These are phyloP conservation scores for Gari tellinella DNA, from an alignment of 2,888 invertebrate species.

Conservation along the genomic window DNA sequence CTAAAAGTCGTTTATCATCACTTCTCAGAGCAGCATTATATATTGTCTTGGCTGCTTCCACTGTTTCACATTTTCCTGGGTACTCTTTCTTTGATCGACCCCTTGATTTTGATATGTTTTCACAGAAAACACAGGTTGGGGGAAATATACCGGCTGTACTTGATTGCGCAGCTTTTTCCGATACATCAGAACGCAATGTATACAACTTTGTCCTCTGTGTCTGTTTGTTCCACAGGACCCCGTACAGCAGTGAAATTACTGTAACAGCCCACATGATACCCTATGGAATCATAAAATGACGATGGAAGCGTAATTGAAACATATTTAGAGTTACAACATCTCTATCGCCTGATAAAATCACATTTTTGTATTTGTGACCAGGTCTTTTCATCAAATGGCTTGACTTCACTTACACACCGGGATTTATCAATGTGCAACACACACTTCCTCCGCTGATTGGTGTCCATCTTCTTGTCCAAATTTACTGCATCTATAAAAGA, in stretches of 20 bases:
- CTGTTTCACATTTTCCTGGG: too few relatives aligned
- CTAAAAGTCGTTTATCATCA: not conserved
- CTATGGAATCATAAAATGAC: not conserved
- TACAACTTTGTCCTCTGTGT: not conserved
- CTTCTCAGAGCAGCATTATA: not conserved
- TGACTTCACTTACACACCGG: not conserved
- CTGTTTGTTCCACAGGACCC: not conserved
- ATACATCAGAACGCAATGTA: conserved; percentile 2
- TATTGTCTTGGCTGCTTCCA: too few relatives aligned
- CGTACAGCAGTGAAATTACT: not conserved
- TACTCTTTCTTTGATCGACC: too few relatives aligned
- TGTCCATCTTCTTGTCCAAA: too few relatives aligned
- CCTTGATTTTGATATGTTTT: too few relatives aligned
- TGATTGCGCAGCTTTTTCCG: not conserved
- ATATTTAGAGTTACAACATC: not conserved
- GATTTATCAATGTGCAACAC: not conserved
- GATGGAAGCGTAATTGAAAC: not conserved
- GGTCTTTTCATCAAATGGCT: not conserved
- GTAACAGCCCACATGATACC: not conserved
- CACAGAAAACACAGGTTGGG: not conserved
- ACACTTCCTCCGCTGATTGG: too few relatives aligned
- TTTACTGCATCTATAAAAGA: too few relatives aligned
- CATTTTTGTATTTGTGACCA: too few relatives aligned
- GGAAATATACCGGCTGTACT: not conserved
- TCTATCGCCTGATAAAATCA: too few relatives aligned